Evolutionary conservation across 1,140 invertebrate genomes (phyloP), one percentile per base, ranked within the genome.

Genomic region (Bombus sibiricus): DNA sequence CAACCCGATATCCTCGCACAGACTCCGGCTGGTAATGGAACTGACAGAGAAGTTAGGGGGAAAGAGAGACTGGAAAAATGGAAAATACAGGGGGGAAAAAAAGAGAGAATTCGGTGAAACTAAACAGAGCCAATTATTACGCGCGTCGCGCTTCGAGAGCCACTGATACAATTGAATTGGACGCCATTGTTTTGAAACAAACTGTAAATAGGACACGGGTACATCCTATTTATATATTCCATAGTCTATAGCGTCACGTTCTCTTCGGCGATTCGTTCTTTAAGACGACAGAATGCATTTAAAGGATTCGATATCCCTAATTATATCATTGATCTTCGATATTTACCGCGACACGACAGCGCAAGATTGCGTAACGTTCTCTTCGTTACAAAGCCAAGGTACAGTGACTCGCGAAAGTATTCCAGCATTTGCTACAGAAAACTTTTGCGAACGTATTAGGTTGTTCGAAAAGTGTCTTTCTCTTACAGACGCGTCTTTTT

Each of bases 241-340:
- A 22, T 13, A 28, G n/a, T 25, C 3, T 64, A 57, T 69, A 43
- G 2, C 37, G 8, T 32, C 5, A 22, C 57, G 62, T 57, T 41
- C 66, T 25, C 25, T 32, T 71, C 39, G 75, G 53, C 32, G 1
- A 5, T 34, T 32, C 28, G 8, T 86, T 25, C 73, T 28, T 37
- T 32, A 81, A 73, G 77, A 68, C 53, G n/a, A 22, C 64, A 74
- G 43, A 85, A 74, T 68, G 41, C 47, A 32, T 57, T 18, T 39
- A 13, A 37, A n/a, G 18, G 28, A 59, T 69, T 72, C 89, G 72
- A 85, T 89, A 80, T 85, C 80, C 64, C n/a, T 34, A 18, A 90
- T 89, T 87, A 62, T 86, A 89, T 87, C 75, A 78, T 71, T 57
- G 68, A n/a, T 73, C 73, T 74, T 32, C 83, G 81, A 78, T 89